Evolutionary conservation across 2,888 invertebrate genomes (phyloP), one percentile per base, ranked within the genome.

Genomic region (Lasioglossum oenotherae): DNA sequence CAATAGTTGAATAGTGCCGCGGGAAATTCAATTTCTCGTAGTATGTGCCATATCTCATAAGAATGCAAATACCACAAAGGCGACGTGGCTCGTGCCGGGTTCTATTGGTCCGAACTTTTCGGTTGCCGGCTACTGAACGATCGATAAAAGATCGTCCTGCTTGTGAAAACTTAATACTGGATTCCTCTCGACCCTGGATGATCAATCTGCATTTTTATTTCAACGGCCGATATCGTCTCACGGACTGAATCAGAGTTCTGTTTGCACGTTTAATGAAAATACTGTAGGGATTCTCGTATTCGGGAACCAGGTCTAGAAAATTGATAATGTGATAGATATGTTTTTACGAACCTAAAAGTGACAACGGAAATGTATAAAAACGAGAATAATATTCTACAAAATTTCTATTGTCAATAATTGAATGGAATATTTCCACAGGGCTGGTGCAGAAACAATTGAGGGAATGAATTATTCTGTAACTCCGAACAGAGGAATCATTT

Each of bases 1-100:
- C 85, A 88, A 91, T 90, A 88, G 85, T 91, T 87, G 84, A 83
- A 73, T 76, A 67, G 53, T 38, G 78, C 73, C 82, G 38, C 74
- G 27, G 85, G 74, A 87, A 88, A 90, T 92, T 90, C 76, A 92
- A 91, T 92, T 92, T 75, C 77, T 77, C 80, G 60, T 76, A 74
- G 81, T 84, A 85, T 86, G 76, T 81, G 81, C 78, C 79, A 77
- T 80, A 81, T 82, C 86, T 89, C 80, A 86, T 82, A 86, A 87
- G 90, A 87, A 89, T 88, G 88, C 86, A 88, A 86, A 88, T 88
- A 88, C 80, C 74, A 73, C 77, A 71, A 71, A 80, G 77, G 77
- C 69, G 35, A 80, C 78, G 71, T 60, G 46, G 78, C 74, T 72
- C 72, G 31, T 38, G 74, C 38, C 64, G 69, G 35, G 67, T 64